Conservation (phyloP, 2,113 vertebrate species). For the Neogobius melanostomus region DNA sequence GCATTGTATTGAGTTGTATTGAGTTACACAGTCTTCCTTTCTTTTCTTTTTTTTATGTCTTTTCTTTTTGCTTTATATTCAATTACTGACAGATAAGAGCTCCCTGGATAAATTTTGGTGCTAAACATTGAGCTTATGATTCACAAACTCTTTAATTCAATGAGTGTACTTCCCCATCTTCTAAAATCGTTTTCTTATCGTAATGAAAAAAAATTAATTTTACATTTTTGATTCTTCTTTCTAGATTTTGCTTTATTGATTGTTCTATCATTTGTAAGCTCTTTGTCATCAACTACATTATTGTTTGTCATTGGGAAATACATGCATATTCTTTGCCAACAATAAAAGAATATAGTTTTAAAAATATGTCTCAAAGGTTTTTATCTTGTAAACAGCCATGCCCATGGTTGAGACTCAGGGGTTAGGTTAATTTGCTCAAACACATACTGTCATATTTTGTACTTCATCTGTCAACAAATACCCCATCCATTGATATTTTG, state of each 20-base stretch:
- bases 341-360: slow-evolving; percentile 62
- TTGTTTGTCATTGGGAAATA: slow-evolving; percentile 3
- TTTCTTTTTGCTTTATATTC: neutral
- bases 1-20: neutral
- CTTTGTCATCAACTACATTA: neutral
- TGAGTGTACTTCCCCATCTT: slow-evolving; percentile 20
- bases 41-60: neutral
- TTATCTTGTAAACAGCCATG: neutral
- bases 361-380: slow-evolving; percentile 6
- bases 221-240: neutral
- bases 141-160: slow-evolving; percentile 14
- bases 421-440: too few relatives aligned
- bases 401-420: neutral
- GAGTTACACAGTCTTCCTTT: neutral
- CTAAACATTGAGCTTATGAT: slow-evolving; percentile 19
- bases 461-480: too few relatives aligned
- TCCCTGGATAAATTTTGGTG: slow-evolving; percentile 41
- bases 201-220: neutral
- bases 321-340: slow-evolving; percentile 37
- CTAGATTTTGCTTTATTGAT: neutral
- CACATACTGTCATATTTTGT: too few relatives aligned
- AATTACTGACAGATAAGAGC: slow-evolving; percentile 34
- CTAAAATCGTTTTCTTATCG: neutral
- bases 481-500: too few relatives aligned
- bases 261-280: neutral